These are phyloP conservation scores for Meghimatium bilineatum DNA, from an alignment of 2,888 invertebrate species.

Conservation along the genomic window DNA sequence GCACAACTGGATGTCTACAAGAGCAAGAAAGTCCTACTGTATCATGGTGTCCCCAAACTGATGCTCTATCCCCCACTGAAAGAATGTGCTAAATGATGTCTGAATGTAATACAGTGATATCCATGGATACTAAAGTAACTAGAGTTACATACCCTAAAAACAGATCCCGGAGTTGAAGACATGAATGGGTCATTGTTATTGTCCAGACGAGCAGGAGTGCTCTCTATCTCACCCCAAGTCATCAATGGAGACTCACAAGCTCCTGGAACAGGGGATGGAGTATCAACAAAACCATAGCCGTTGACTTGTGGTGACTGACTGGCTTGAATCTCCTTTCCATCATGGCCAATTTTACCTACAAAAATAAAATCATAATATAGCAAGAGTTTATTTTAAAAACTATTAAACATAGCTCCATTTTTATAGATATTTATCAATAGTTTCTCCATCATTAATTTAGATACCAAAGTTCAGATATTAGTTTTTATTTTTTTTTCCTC, in stretches of 20 bases:
- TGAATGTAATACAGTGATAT: background rate
- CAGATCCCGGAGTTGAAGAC: slow-evolving; percentile 84
- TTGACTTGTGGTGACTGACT: slow-evolving; percentile 82
- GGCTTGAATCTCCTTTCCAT: slow-evolving; percentile 88
- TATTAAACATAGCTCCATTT: no score
- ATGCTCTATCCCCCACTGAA: no score
- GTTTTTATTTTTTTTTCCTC: no score
- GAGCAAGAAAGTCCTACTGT: no score
- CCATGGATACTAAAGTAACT: background rate
- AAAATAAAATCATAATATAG: no score
- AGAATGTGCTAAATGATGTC: no score
- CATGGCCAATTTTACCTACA: slow-evolving; percentile 91
- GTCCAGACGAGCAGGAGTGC: slow-evolving; percentile 95
- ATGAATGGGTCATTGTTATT: slow-evolving; percentile 84
- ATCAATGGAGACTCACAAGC: slow-evolving; percentile 92
- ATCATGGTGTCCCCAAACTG: no score
- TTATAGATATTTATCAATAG: no score
- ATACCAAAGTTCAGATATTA: no score
- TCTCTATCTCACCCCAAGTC: slow-evolving; percentile 99
- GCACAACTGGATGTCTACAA: no score
- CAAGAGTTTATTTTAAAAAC: no score
- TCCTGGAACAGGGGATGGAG: slow-evolving; percentile 91
- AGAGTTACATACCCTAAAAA: slow-evolving; percentile 82
- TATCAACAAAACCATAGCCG: slow-evolving; percentile 87
- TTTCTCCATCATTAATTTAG: no score